Conservation (phyloP, 2,888 invertebrate genomes). For the Sinohyriopsis cumingii region DNA sequence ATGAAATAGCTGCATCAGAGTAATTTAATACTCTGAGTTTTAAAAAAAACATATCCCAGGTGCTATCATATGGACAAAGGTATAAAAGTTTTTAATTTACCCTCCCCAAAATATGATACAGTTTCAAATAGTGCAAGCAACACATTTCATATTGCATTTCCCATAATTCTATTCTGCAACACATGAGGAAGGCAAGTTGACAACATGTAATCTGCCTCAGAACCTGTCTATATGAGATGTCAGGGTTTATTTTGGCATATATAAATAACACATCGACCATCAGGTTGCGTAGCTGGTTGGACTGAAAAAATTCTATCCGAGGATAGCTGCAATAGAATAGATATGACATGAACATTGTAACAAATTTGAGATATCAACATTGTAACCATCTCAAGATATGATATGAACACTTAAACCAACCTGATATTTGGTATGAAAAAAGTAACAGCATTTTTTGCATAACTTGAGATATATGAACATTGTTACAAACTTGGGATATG, state of each 20-base stretch:
- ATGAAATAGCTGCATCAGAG: too few species aligned
- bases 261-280: slow-evolving; percentile 81
- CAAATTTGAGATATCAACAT: not conserved
- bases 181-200: too few species aligned
- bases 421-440: too few species aligned
- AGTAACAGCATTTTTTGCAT: too few species aligned
- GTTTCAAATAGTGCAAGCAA: too few species aligned
- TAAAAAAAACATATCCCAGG: too few species aligned
- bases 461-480: not conserved
- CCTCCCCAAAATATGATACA: too few species aligned
- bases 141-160: too few species aligned
- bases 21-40: too few species aligned
- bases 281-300: slow-evolving; percentile 80
- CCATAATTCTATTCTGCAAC: too few species aligned
- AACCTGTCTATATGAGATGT: slow-evolving; percentile 71
- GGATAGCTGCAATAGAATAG: slow-evolving; percentile 73
- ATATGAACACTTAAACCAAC: not conserved
- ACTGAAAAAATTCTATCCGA: slow-evolving; percentile 85
- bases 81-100: too few species aligned
- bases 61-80: too few species aligned
- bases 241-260: slow-evolving; percentile 80
- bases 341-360: not conserved
- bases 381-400: not conserved
- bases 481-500: not conserved
- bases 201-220: not conserved